Evolutionary conservation across 1,140 invertebrate species (phyloP).

Genomic region (Littorina saxatilis): DNA sequence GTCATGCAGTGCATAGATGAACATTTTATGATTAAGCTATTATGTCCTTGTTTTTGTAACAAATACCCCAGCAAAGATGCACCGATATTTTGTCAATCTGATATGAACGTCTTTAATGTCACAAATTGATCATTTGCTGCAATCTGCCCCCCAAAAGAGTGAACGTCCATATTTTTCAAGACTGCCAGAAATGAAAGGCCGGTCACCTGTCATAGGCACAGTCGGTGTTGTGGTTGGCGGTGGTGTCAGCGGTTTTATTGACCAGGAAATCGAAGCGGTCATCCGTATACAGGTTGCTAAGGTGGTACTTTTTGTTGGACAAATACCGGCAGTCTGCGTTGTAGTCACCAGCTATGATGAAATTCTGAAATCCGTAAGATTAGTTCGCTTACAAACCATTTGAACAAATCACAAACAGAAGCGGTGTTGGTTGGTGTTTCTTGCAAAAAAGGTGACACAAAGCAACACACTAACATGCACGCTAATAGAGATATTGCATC

Average conservation of each 20-base stretch:
- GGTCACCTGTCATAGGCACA: conserved; percentile 72
- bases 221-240: conserved; percentile 56
- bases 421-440: neutral
- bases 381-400: neutral
- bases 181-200: too few relatives aligned
- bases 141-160: too few relatives aligned
- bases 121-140: too few relatives aligned
- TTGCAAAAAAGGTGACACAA: neutral
- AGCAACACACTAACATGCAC: neutral
- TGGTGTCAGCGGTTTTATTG: conserved; percentile 63
- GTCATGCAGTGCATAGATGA: too few relatives aligned
- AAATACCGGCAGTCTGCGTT: conserved; percentile 72
- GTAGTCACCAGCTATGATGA: conserved; percentile 70
- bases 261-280: conserved; percentile 67
- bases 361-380: conserved; percentile 52
- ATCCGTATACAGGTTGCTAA: conserved; percentile 55
- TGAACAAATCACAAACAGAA: neutral
- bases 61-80: too few relatives aligned
- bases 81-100: too few relatives aligned
- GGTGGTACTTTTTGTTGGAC: conserved; percentile 44
- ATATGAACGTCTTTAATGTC: too few relatives aligned
- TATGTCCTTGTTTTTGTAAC: too few relatives aligned
- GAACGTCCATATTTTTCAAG: too few relatives aligned
- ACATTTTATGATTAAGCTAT: too few relatives aligned
- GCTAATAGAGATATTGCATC: too few relatives aligned